phyloP scores from a whole-genome alignment of 2,113 vertebrate species.

The Hypomesus transpacificus region DNA sequence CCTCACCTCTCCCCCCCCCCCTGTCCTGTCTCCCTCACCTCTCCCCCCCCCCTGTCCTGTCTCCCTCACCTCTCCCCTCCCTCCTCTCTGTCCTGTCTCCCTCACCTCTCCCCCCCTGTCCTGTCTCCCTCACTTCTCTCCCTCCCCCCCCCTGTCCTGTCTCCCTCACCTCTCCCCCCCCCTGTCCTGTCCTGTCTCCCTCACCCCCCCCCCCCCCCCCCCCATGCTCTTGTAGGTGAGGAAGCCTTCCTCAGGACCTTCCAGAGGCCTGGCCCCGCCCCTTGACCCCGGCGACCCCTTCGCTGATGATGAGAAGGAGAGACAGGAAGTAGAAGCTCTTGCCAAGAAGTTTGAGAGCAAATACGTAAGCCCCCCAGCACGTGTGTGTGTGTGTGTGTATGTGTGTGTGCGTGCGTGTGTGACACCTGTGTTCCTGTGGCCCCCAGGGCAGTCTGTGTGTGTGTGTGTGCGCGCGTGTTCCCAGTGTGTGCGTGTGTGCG shows the following conservation, averaged over 20 bases:
- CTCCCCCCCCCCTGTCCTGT: too few relatives aligned
- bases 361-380: slow-evolving; percentile 81
- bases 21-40: too few relatives aligned
- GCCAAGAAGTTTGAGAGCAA: slow-evolving; percentile 96
- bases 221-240: slow-evolving; percentile 45
- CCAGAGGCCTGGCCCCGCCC: slow-evolving; percentile 64
- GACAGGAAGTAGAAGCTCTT: slow-evolving; percentile 86
- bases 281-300: slow-evolving; percentile 83
- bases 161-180: too few relatives aligned
- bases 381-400: neutral
- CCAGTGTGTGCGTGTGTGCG: slow-evolving; percentile 58
- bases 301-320: slow-evolving; percentile 84
- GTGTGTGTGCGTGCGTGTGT: neutral
- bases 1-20: too few relatives aligned
- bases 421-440: neutral
- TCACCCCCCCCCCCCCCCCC: neutral
- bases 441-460: slow-evolving; percentile 68
- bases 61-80: too few relatives aligned
- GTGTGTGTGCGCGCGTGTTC: slow-evolving; percentile 6
- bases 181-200: too few relatives aligned
- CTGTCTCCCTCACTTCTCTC: too few relatives aligned
- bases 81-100: too few relatives aligned
- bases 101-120: too few relatives aligned
- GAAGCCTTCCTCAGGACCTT: slow-evolving; percentile 56
- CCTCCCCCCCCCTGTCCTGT: too few relatives aligned